A percentile compares a stretch with the other conserved stretches of the same genome.
These are phyloP conservation scores for Clarias fuscus DNA, from an alignment of 2,797 vertebrate species.

Conservation along the genomic window DNA sequence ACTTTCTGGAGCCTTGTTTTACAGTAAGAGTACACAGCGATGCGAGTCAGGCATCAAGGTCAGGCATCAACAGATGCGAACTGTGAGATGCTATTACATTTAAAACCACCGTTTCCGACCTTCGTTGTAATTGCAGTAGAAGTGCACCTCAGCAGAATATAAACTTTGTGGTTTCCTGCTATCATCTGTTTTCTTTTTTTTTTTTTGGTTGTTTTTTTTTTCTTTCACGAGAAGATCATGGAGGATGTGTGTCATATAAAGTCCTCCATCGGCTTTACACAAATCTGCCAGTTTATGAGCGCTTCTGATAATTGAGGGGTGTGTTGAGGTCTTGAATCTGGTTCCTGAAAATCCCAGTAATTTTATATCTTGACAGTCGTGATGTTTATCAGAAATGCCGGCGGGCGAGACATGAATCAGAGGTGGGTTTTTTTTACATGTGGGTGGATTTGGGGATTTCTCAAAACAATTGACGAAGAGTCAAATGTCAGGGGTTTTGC, in stretches of 20 bases:
- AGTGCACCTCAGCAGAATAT: constrained; percentile 58
- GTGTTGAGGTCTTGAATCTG: background rate
- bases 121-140: constrained; percentile 40
- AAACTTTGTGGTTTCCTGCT: constrained; percentile 39
- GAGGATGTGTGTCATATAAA: constrained; percentile 23
- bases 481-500: constrained; percentile 51
- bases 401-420: constrained; percentile 3
- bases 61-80: background rate
- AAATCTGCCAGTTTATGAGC: background rate
- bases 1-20: background rate
- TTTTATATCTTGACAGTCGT: background rate
- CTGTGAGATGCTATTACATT: background rate
- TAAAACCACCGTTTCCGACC: background rate
- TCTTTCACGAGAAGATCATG: background rate
- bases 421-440: constrained; percentile 13
- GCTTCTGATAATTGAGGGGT: background rate
- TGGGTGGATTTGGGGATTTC: constrained; percentile 54
- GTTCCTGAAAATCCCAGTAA: constrained; percentile 29
- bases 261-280: background rate
- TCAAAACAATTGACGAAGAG: constrained; percentile 13
- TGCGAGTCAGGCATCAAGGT: too few relatives aligned
- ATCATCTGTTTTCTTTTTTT: background rate
- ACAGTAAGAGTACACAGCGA: background rate
- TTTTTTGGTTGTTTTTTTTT: background rate
- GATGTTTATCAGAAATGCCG: constrained; percentile 21